Conservation (phyloP, 2,113 vertebrate genomes). For the Callipepla squamata region DNA sequence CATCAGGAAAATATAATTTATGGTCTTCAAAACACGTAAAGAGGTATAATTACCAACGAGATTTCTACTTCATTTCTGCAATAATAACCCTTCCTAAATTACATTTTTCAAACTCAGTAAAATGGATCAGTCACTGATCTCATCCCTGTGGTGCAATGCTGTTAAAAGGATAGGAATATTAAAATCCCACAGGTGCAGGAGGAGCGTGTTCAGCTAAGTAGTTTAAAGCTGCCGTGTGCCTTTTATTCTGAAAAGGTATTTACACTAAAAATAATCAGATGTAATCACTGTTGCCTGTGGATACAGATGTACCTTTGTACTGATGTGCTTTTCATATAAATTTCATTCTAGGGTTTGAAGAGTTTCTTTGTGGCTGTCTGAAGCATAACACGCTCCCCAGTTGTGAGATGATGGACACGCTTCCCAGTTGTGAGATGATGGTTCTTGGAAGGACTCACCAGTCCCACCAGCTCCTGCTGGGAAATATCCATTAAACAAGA, state of each 20-base stretch:
- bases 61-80: constrained; percentile 7
- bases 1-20: not conserved
- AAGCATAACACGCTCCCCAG: not conserved
- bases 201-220: not conserved
- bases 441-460: not conserved
- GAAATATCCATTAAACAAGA: not conserved
- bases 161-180: not conserved
- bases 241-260: constrained; percentile 37
- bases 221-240: not conserved
- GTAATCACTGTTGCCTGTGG: constrained; percentile 14
- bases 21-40: not conserved
- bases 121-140: constrained; percentile 2
- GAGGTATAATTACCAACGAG: not conserved
- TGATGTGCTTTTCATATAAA: not conserved
- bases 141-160: not conserved
- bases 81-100: constrained; percentile 8
- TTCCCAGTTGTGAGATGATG: not conserved
- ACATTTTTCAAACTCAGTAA: constrained; percentile 4
- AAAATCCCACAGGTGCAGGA: constrained; percentile 17
- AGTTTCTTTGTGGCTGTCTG: not conserved
- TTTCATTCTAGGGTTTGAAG: not conserved
- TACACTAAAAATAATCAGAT: constrained; percentile 24
- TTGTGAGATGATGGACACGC: not conserved
- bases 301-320: not conserved
- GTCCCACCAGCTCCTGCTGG: not conserved